Evolutionary conservation across 2,113 vertebrate genomes (phyloP).

Genomic region (Hiodon tergisus): DNA sequence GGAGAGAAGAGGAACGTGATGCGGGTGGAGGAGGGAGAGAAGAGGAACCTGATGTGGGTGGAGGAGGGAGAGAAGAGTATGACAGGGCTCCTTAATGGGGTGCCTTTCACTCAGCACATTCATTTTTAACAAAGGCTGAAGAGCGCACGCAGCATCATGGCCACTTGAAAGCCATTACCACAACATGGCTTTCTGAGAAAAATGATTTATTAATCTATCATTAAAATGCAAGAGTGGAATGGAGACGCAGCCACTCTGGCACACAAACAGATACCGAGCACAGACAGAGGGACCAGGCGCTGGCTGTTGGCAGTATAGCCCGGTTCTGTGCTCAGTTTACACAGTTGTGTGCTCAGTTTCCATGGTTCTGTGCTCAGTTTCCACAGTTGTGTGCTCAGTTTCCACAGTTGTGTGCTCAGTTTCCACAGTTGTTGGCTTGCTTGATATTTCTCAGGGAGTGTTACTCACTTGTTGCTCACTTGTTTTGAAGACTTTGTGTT

Average conservation of each 20-base stretch:
- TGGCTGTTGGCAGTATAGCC: neutral
- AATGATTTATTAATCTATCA: conserved; percentile 68
- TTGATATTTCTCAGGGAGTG: too few species aligned
- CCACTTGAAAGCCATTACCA: conserved; percentile 62
- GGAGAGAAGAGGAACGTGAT: too few species aligned
- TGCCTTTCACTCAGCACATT: conserved; percentile 56
- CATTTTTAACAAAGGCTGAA: conserved; percentile 67
- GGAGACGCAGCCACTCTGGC: conserved; percentile 1
- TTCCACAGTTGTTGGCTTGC: too few species aligned
- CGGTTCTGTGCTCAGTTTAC: too few species aligned
- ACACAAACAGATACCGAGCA: neutral
- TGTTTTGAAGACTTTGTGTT: too few species aligned
- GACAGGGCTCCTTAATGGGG: conserved; percentile 53
- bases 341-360: too few species aligned
- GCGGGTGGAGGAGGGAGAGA: too few species aligned
- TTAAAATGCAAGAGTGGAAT: conserved; percentile 55
- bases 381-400: too few species aligned
- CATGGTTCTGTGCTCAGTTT: too few species aligned
- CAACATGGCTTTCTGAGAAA: conserved; percentile 55
- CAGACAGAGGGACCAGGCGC: neutral
- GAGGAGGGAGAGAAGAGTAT: conserved; percentile 40
- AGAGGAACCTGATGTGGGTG: neutral
- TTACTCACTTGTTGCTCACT: too few species aligned
- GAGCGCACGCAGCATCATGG: conserved; percentile 39
- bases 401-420: too few species aligned